phyloP scores from a whole-genome alignment of 2,797 vertebrate genomes.

The Pseudotriccus pelzelni region DNA sequence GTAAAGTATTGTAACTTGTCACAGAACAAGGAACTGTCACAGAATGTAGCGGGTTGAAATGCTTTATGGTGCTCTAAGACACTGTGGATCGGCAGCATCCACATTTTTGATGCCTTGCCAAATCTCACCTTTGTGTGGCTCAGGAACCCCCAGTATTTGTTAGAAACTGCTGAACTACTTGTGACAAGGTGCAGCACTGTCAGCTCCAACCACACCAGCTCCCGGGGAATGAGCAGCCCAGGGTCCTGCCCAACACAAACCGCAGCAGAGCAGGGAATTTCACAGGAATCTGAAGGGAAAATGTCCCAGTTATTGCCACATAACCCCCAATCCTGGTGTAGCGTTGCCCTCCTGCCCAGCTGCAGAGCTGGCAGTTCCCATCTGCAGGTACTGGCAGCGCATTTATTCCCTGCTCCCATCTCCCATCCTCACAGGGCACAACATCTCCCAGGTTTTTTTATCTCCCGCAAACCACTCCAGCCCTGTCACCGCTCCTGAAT shows the following conservation, averaged over 20 bases:
- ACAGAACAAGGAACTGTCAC: background rate
- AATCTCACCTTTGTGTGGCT: background rate
- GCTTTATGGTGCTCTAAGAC: background rate
- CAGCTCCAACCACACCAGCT: background rate
- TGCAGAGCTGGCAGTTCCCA: background rate
- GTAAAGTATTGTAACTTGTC: background rate
- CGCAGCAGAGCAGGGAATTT: background rate
- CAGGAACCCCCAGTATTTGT: background rate
- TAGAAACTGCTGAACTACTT: background rate
- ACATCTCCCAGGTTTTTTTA: conserved; percentile 31
- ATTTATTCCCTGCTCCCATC: background rate
- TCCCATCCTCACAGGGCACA: conserved; percentile 2
- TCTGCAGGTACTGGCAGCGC: background rate
- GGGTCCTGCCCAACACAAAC: background rate
- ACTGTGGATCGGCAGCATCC: background rate
- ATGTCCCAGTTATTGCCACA: background rate
- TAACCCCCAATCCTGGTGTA: background rate
- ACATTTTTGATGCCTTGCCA: background rate
- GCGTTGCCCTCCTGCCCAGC: background rate
- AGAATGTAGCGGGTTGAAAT: background rate
- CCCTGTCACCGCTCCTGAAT: conserved; percentile 44
- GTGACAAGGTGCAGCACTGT: background rate
- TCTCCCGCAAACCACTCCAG: conserved; percentile 51
- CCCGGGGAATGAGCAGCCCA: background rate
- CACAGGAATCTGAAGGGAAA: background rate